A percentile compares a stretch with the other conserved stretches of the same genome.
These are phyloP conservation scores for Nebria brevicollis DNA, from an alignment of 2,888 invertebrate genomes.

Conservation along the genomic window DNA sequence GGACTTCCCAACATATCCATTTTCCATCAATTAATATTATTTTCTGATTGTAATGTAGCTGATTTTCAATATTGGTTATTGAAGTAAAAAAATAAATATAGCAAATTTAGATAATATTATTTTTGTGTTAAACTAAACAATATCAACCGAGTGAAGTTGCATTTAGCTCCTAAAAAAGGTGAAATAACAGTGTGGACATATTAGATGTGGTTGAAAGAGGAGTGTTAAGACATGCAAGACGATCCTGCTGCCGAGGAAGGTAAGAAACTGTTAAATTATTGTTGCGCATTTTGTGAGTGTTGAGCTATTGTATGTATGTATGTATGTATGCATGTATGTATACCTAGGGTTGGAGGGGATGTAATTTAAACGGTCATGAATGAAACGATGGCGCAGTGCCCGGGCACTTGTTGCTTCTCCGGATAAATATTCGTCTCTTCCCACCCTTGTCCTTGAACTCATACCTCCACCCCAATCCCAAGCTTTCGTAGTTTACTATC, in stretches of 20 bases:
- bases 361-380: neutral
- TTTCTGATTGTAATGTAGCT: too few relatives aligned
- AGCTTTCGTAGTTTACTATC: neutral
- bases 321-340: neutral
- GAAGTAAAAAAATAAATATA: too few relatives aligned
- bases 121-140: too few relatives aligned
- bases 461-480: neutral
- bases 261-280: conserved; percentile 8
- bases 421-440: neutral
- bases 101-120: too few relatives aligned
- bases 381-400: conserved; percentile 9
- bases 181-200: too few relatives aligned
- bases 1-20: too few relatives aligned
- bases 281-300: conserved; percentile 2
- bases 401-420: conserved; percentile 5
- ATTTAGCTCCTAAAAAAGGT: too few relatives aligned
- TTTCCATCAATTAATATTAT: too few relatives aligned
- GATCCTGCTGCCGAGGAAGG: conserved; percentile 5
- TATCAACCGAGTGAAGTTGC: too few relatives aligned
- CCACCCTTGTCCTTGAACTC: neutral
- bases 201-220: neutral
- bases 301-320: neutral
- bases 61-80: too few relatives aligned
- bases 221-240: neutral
- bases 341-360: neutral